A percentile compares a stretch with the other conserved stretches of the same genome.
Evolutionary conservation across 2,888 invertebrate species (phyloP).

Genomic region (Catocala fraxini): DNA sequence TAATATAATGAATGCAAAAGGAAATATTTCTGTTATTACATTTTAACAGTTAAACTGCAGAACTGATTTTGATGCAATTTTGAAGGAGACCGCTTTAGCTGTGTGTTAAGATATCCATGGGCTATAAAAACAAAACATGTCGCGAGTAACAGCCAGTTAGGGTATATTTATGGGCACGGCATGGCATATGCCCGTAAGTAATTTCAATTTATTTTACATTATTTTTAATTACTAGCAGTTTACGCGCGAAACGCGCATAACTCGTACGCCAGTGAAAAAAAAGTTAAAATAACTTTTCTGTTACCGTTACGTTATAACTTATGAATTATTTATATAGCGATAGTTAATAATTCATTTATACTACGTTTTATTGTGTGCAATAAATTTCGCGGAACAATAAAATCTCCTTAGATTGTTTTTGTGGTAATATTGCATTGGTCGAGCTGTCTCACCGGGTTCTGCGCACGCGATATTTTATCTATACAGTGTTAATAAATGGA

Average conservation of each 20-base stretch:
- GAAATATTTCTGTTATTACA: too few species aligned
- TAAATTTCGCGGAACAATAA: slow-evolving; percentile 53
- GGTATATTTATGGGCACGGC: slow-evolving; percentile 24
- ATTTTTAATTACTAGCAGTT: slow-evolving; percentile 30
- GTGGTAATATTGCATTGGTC: slow-evolving; percentile 40
- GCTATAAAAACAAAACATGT: too few species aligned
- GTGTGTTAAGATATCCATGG: too few species aligned
- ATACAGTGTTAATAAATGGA: slow-evolving; percentile 19
- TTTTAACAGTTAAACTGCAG: too few species aligned
- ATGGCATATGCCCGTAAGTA: slow-evolving; percentile 15
- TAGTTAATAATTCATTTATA: slow-evolving; percentile 55
- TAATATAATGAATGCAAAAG: too few species aligned
- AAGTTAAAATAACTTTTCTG: slow-evolving; percentile 44
- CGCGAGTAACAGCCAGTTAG: slow-evolving; percentile 11
- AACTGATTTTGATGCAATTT: too few species aligned
- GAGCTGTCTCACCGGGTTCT: slow-evolving; percentile 33
- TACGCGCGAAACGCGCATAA: slow-evolving; percentile 9
- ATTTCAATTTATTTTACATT: slow-evolving; percentile 39
- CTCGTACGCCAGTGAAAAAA: slow-evolving; percentile 11
- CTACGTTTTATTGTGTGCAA: slow-evolving; percentile 51
- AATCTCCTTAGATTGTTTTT: slow-evolving; percentile 50
- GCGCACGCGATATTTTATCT: slow-evolving; percentile 47
- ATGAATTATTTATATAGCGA: slow-evolving; percentile 56
- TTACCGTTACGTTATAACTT: slow-evolving; percentile 46
- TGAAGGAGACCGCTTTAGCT: too few species aligned